A percentile compares a stretch with the other conserved stretches of the same genome.
Conservation (phyloP, 2,797 vertebrate species). For the Aldrovandia affinis region DNA sequence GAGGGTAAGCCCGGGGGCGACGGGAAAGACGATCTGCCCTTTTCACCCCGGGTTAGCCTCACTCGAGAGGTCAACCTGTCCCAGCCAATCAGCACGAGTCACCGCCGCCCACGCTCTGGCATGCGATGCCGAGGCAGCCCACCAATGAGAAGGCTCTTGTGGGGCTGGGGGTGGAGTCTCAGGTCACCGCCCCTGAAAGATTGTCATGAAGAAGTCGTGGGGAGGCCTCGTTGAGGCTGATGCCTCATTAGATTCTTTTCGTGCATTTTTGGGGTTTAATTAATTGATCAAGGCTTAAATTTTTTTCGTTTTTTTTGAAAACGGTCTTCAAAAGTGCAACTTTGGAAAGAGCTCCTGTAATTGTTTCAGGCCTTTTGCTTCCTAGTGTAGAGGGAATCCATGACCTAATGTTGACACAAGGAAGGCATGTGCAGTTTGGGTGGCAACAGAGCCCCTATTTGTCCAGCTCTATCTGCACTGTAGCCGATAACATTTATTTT, state of each 20-base stretch:
- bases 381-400: neutral
- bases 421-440: neutral
- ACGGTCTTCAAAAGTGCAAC: neutral
- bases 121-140: neutral
- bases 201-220: neutral
- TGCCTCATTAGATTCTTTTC: neutral
- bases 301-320: neutral
- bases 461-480: neutral
- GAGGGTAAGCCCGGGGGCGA: neutral
- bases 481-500: neutral
- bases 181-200: neutral
- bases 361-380: neutral
- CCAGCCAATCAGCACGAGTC: constrained; percentile 24
- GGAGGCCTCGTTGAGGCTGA: neutral
- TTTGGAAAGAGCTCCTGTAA: neutral
- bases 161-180: neutral
- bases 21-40: neutral
- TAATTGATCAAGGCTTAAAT: neutral
- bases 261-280: neutral
- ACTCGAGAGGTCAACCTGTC: constrained; percentile 10
- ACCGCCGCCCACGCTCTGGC: constrained; percentile 3
- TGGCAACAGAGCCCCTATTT: neutral
- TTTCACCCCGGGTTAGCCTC: constrained; percentile 6
- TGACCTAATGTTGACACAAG: neutral
- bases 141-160: neutral